Conservation (phyloP, 35 echinoderm and acorn worm species). For the Apostichopus californicus region DNA sequence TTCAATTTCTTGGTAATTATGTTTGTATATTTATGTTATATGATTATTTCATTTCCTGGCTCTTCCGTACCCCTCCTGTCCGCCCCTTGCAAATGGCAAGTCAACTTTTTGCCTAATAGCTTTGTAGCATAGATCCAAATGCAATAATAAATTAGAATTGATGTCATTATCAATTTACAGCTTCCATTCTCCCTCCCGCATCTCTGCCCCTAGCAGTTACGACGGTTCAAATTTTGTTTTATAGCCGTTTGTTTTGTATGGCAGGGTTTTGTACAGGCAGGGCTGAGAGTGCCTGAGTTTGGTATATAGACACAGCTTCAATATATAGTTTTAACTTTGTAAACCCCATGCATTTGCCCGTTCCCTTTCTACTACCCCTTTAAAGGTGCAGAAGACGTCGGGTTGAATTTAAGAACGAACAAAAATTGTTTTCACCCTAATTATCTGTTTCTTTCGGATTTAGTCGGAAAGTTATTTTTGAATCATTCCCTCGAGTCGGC, state of each 20-base stretch:
- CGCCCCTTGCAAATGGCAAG: conserved; percentile 11
- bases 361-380: background rate
- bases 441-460: background rate
- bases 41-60: background rate
- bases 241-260: too few relatives aligned
- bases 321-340: too few relatives aligned
- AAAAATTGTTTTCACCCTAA: background rate
- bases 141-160: background rate
- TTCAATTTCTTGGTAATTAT: background rate
- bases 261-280: too few relatives aligned
- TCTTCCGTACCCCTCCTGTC: background rate
- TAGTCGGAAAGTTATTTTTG: conserved; percentile 10
- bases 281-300: too few relatives aligned
- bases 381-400: background rate
- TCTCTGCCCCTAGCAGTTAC: background rate
- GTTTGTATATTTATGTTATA: background rate
- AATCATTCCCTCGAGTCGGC: background rate
- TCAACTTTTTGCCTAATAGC: background rate
- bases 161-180: conserved; percentile 9
- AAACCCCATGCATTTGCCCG: too few relatives aligned
- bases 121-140: background rate
- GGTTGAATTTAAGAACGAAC: background rate
- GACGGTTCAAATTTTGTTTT: background rate
- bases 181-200: background rate
- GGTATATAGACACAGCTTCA: too few relatives aligned